Base-by-base conservation (phyloP, 2,888 invertebrate genomes). In the Myopa testacea region DNA sequence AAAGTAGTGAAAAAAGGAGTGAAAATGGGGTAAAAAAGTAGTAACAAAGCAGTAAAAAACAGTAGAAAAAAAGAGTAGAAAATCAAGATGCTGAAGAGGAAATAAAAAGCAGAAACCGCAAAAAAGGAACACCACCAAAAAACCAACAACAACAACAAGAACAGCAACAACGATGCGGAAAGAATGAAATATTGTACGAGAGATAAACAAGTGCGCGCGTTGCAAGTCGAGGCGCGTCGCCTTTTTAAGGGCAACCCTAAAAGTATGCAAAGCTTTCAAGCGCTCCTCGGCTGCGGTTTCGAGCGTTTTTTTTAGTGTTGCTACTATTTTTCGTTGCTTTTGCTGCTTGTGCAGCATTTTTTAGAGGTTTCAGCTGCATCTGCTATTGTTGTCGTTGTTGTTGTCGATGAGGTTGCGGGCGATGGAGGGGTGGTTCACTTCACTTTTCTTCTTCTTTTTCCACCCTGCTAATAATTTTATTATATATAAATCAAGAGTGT, bases 391-490 rank as follows among this genome's bases (percentile, higher is more conserved):
- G 26, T 26, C 2, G 26, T 2, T 26, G 26, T 26, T 26, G 26
- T 26, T 26, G 26, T 26, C 26, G 26, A 2, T 26, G 26, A 26
- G 26, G 26, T 26, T 26, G 26, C 26, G 26, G 26, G 26, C 26
- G 26, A 26, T 26, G 26, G 2, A 26, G 26, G 26, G 26, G 26
- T 26, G 26, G 26, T 26, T 26, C 26, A 26, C 26, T 26, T 26
- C 26, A 26, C 26, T 26, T 2, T 26, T 1, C 26, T 26, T 26
- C 26, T 19, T 50, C 26, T 50, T 45, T 69, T 50, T 26, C 81
- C n/a, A n/a, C 84, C 83, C 83, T 86, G 45, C 81, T 85, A 83
- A 85, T 86, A 86, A 86, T 85, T 85, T 85, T 86, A 86, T 85
- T 86, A 85, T 45, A 45, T 45, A 45, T 85, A 85, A 85, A 85